These are phyloP conservation scores for Antheraea yamamai DNA, from an alignment of 2,888 invertebrate species.

Conservation along the genomic window DNA sequence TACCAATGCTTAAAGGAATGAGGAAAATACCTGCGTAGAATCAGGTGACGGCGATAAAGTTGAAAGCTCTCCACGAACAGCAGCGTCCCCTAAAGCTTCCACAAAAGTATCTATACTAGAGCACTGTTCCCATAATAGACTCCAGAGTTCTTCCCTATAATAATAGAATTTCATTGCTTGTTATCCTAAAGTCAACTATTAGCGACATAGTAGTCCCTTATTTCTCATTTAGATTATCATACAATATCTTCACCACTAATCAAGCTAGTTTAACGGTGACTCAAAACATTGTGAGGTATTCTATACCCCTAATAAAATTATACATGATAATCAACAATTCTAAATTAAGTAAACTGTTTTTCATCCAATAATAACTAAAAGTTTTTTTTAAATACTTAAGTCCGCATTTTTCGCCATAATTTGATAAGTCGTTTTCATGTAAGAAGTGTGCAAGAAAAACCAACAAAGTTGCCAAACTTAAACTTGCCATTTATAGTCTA, in stretches of 20 bases:
- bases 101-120: conserved; percentile 81
- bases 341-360: no score
- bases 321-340: not conserved
- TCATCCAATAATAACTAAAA: no score
- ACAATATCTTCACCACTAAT: no score
- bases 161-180: not conserved
- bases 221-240: no score
- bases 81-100: conserved; percentile 84
- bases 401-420: no score
- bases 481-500: not conserved
- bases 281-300: not conserved
- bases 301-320: not conserved
- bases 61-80: conserved; percentile 83
- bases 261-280: not conserved
- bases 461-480: not conserved
- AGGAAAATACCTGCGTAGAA: conserved; percentile 75
- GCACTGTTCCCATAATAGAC: conserved; percentile 69
- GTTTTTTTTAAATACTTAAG: no score
- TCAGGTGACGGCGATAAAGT: conserved; percentile 82
- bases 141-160: conserved; percentile 70
- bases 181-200: not conserved
- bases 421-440: no score
- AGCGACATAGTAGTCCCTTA: not conserved
- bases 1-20: no score
- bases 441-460: no score